Evolutionary conservation across 2,113 vertebrate genomes (phyloP), one percentile per base, ranked within the genome.

Genomic region (Ploceus nigricollis): DNA sequence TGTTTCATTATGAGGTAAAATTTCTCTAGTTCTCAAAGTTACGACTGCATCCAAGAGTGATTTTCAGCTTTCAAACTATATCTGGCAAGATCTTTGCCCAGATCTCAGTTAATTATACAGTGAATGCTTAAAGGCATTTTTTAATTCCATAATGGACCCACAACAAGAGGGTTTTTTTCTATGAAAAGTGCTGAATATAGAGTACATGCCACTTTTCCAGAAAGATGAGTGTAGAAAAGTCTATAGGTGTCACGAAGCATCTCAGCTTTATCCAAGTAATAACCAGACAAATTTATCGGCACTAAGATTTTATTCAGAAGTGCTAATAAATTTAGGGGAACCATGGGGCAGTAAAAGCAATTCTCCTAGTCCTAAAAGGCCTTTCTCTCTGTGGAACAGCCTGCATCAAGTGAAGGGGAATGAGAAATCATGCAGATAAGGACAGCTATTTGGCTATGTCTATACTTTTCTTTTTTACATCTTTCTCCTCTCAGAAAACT

Each of bases 131-230:
- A 96, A 94, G 66, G 30, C 68, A 84, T 54, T 33, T 97, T 94
- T 93, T 93, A 94, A 93, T 96, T 87, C 45, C 68, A 40, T 91
- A 91, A 94, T 91, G 84, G 93, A 90, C 30, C 12, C 30, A n/a
- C 12, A 30, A 42, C 15, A 47, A 87, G 39, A 18, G 37, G 5
- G 2, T 28, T 76, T 90, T 90, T 85, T 87, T 8, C 57, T 66
- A 11, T 28, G 24, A 90, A 92, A 96, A 95, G 45, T 90, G 88
- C 85, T 96, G 94, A 88, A 73, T 92, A 72, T 33, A 65, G 58
- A 88, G 33, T 30, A 76, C 7, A 25, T n/a, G 15, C 10, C 80
- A 85, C 44, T 89, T 93, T 90, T 80, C 37, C 71, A 83, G 63
- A 79, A 9, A 84, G 24, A 50, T 45, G 27, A 86, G 25, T 70